phyloP scores from a whole-genome alignment of 2,888 invertebrate species.

The Hydrotaea diabolus region DNA sequence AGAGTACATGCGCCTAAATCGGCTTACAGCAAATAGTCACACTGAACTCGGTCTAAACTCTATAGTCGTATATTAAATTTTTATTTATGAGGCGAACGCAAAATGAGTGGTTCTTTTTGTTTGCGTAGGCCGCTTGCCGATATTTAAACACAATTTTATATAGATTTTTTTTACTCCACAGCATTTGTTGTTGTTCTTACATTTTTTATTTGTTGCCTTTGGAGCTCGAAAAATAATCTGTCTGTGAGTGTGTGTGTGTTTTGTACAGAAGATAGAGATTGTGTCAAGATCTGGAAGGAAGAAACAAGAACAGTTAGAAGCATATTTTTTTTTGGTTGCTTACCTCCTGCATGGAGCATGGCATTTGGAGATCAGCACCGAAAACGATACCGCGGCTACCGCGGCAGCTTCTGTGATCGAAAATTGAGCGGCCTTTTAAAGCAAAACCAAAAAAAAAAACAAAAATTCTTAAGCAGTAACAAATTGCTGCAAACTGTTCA shows the following conservation, averaged over 20 bases:
- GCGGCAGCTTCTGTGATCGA: conserved; percentile 25
- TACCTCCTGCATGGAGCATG: background rate
- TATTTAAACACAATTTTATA: conserved; percentile 60
- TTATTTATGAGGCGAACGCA: conserved; percentile 57
- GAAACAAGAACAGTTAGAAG: conserved; percentile 38
- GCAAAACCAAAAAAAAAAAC: conserved; percentile 13
- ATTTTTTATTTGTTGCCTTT: background rate
- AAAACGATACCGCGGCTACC: conserved; percentile 22
- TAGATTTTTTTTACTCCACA: conserved; percentile 16
- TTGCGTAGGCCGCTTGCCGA: conserved; percentile 61
- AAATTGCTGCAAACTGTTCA: conserved; percentile 40
- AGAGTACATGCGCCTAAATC: background rate
- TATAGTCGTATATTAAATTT: conserved; percentile 18
- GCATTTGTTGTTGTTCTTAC: background rate
- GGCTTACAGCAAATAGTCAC: background rate
- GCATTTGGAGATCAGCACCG: background rate
- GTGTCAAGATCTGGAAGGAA: conserved; percentile 10
- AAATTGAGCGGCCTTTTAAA: conserved; percentile 4
- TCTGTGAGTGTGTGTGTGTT: too few relatives aligned
- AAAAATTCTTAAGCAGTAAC: too few relatives aligned
- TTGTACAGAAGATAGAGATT: background rate
- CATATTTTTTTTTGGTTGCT: background rate
- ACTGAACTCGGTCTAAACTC: background rate
- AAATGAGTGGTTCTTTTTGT: conserved; percentile 51
- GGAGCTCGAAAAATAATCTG: background rate